Conservation (phyloP, 2,113 vertebrate genomes). For the Sciurus niger region DNA sequence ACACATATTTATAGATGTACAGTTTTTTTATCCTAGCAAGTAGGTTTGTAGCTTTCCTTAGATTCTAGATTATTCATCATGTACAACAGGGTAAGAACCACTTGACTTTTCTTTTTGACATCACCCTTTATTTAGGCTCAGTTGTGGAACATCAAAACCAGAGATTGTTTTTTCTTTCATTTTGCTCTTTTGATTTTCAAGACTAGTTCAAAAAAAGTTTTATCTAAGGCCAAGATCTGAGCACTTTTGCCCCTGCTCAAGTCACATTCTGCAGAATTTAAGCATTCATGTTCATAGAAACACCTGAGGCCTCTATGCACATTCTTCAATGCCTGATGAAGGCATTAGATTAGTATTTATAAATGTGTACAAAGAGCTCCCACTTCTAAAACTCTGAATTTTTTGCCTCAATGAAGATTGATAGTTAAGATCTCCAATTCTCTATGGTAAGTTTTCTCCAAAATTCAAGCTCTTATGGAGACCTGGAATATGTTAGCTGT, state of each 20-base stretch:
- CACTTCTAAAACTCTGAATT: conserved; percentile 6
- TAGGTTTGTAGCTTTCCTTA: background rate
- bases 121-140: background rate
- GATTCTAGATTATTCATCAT: background rate
- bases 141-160: background rate
- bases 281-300: background rate
- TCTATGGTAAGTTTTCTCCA: background rate
- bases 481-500: background rate
- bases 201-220: background rate
- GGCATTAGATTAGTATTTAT: background rate
- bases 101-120: background rate
- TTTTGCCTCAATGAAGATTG: background rate
- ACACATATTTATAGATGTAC: too few relatives aligned
- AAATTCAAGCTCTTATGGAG: background rate
- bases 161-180: background rate
- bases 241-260: background rate
- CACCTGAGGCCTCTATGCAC: background rate
- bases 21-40: background rate
- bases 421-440: background rate
- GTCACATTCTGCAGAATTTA: conserved; percentile 9
- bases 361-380: background rate
- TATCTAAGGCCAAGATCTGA: background rate
- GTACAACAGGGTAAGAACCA: background rate
- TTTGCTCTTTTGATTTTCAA: background rate
- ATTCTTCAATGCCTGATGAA: background rate